Evolutionary conservation across 2,888 invertebrate species (phyloP), one percentile per base, ranked within the genome.

Genomic region (Oscheius sp.): DNA sequence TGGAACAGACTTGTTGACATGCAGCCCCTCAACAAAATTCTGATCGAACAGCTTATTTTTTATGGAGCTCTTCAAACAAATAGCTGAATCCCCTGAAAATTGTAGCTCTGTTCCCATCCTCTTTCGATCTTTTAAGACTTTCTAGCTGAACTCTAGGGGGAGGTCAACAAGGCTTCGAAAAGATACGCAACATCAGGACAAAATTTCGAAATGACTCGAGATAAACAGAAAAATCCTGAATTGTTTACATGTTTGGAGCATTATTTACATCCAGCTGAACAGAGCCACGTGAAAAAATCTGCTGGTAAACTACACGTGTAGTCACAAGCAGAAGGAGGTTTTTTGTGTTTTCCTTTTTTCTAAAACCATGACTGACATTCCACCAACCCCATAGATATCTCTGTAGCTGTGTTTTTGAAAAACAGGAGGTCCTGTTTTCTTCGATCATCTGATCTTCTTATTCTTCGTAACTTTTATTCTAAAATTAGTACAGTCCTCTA

Each of bases 221-320:
- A 42, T 15, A 37, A 37, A 42, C n/a, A 20, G 42, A 42, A 20
- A 42, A 20, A 20, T 15, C 15, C 3, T 42, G 42, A 17, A 17
- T 42, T 17, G 12, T 52, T 29, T 20, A 8, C 25, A 25, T 5
- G n/a, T 29, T 12, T n/a, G 10, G 25, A 27, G 29, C 52, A 25
- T n/a, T 25, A 52, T 52, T 29, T 52, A 29, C 29, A 27, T 52
- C 29, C 25, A 52, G n/a, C 23, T 8, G 12, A 15, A n/a, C n/a
- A n/a, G 8, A 37, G 48, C 23, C 17, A 27, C 52, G 29, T 52
- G 52, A 27, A 52, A 8, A 27, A 25, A 23, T 12, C 20, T 25
- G 12, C 5, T 3, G 20, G 48, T 48, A 48, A 48, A 48, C 48
- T 27, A 8, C 52, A 52, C 52, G 52, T 52, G 52, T 52, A 52